Conservation (phyloP, 35 echinoderm and acorn worm genomes). For the Ptychodera flava region DNA sequence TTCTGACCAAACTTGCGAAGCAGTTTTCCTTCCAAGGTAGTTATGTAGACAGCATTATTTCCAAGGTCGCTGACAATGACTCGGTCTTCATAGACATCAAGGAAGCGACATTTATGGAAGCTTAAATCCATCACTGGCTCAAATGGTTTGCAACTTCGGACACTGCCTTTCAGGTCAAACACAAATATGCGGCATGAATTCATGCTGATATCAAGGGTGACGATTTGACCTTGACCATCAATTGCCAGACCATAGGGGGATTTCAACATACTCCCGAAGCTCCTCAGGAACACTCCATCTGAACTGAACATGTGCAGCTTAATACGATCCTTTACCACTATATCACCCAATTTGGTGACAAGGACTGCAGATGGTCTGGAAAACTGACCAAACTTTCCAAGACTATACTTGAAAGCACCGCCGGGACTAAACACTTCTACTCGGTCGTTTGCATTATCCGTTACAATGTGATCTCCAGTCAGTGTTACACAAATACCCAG, state of each 20-base stretch:
- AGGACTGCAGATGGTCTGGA: background rate
- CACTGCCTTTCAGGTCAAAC: background rate
- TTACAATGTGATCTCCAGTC: background rate
- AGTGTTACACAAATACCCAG: background rate
- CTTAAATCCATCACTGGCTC: background rate
- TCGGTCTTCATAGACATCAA: background rate
- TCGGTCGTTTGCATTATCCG: background rate
- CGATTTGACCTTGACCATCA: background rate
- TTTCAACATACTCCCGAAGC: background rate
- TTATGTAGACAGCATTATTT: background rate
- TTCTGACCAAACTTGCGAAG: background rate
- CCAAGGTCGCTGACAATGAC: background rate
- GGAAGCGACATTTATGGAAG: background rate
- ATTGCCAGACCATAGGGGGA: background rate
- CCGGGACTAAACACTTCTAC: background rate
- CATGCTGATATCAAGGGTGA: background rate
- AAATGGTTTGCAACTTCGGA: background rate
- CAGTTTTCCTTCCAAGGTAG: background rate
- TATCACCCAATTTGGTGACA: background rate
- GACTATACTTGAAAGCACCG: background rate
- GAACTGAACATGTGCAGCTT: background rate
- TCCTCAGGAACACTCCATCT: background rate
- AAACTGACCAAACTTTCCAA: background rate
- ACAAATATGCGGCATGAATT: background rate
- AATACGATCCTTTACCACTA: background rate